These are phyloP conservation scores for Limenitis camilla DNA, from an alignment of 2,888 invertebrate genomes.

Conservation along the genomic window DNA sequence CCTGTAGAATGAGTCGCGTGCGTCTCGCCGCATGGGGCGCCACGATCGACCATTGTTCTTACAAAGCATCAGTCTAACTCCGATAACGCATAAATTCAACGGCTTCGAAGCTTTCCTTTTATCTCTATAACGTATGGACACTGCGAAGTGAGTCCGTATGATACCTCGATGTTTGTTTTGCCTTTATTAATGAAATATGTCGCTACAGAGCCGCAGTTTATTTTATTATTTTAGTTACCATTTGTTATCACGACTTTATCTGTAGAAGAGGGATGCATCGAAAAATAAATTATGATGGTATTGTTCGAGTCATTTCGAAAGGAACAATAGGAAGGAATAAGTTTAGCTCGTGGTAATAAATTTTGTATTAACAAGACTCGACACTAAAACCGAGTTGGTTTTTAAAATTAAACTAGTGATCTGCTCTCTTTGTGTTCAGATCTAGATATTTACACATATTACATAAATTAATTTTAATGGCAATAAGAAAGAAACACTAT, in stretches of 20 bases:
- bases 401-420: constrained; percentile 21
- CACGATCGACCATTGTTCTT: constrained; percentile 68
- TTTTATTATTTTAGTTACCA: constrained; percentile 74
- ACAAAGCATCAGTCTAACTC: constrained; percentile 57
- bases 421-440: neutral
- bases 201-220: constrained; percentile 60
- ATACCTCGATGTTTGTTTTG: constrained; percentile 66
- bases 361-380: constrained; percentile 56
- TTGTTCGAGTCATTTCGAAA: constrained; percentile 63
- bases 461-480: too few relatives aligned
- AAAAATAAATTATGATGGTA: constrained; percentile 71
- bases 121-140: constrained; percentile 73
- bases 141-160: constrained; percentile 72
- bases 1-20: constrained; percentile 19
- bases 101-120: constrained; percentile 69
- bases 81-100: constrained; percentile 72
- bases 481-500: too few relatives aligned
- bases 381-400: constrained; percentile 28
- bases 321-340: constrained; percentile 67
- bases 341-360: constrained; percentile 62
- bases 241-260: constrained; percentile 75
- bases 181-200: constrained; percentile 75
- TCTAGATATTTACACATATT: too few relatives aligned
- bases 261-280: constrained; percentile 66
- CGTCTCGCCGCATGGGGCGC: constrained; percentile 70